Base-by-base conservation (phyloP, 2,113 vertebrate genomes). In the Mastomys natalensis region DNA sequence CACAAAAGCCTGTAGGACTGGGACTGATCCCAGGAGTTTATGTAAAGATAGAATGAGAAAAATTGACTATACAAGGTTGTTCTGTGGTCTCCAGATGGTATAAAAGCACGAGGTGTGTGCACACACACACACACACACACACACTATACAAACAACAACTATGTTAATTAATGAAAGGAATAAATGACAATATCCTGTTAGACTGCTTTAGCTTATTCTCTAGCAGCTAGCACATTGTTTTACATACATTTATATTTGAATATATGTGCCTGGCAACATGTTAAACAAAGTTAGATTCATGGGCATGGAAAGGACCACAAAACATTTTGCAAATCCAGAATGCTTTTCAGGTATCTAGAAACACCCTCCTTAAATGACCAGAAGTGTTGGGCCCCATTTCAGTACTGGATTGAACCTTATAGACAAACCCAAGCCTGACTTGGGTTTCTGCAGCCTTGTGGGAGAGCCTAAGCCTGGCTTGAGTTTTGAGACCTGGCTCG, bases 341-440 rank as follows among this genome's bases (percentile, higher is more conserved):
- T 60, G 37, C 17, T 43, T 58, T 4, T 45, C 5, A 31, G 16
- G 26, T 1, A 16, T 24, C 7, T 66, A 87, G 40, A 13, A 89
- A 37, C 8, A 51, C 51, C 43, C 85, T 89, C 80, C 87, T 84
- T 77, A 87, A 95, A 82, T 93, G 60, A 89, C 17, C 76, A 37
- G 90, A 51, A 51, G 48, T 51, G 48, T 51, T 51, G 7, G 48
- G 48, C 48, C 6, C 48, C 48, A 51, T 51, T 51, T 51, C 48
- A 7, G 48, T 51, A 1, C 48, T 51, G 48, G 48, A 7, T 51
- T 7, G 48, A 7, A 6, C 7, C 5, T 51, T 6, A 51, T 51
- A 51, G 48, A 51, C 48, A 51, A 51, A 51, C 48, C 48, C 7
- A 7, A 51, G 48, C 48, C 48, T 51, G 48, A 7, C 48, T 51